Percentiles rank a stretch among this genome's conserved stretches.
These are phyloP conservation scores for Balearica regulorum DNA, from an alignment of 2,797 vertebrate genomes.

Conservation along the genomic window DNA sequence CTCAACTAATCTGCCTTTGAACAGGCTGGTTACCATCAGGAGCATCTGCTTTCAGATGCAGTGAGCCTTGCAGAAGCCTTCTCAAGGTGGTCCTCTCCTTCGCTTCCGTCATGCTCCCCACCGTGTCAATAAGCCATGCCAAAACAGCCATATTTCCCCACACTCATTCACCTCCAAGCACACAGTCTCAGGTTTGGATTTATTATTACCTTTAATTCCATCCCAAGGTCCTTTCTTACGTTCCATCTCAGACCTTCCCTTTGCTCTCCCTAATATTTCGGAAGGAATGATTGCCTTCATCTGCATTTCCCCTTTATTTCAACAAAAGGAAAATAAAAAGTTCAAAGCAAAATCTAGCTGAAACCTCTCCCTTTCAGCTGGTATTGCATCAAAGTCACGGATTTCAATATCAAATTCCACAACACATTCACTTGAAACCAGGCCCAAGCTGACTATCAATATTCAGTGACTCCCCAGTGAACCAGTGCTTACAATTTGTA, in stretches of 20 bases:
- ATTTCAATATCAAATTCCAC: conserved; percentile 15
- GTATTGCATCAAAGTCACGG: neutral
- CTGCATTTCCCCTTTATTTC: neutral
- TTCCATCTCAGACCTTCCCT: neutral
- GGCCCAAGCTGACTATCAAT: neutral
- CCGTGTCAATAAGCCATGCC: neutral
- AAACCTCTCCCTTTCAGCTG: neutral
- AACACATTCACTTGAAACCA: neutral
- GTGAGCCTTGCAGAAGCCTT: neutral
- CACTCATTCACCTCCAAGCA: neutral
- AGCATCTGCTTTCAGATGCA: neutral
- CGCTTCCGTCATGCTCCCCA: neutral
- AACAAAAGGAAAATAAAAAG: neutral
- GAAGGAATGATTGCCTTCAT: neutral
- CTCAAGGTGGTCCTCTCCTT: neutral
- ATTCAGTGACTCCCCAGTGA: neutral
- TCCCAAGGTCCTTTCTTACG: neutral
- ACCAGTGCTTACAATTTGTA: neutral
- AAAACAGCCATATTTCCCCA: neutral
- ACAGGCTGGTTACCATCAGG: neutral
- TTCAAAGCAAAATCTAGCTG: neutral
- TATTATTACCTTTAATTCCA: neutral
- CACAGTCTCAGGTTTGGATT: neutral
- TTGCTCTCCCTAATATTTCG: neutral
- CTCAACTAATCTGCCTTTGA: neutral